phyloP scores from a whole-genome alignment of 1,140 invertebrate species.

The Scaptomyza pallida region DNA sequence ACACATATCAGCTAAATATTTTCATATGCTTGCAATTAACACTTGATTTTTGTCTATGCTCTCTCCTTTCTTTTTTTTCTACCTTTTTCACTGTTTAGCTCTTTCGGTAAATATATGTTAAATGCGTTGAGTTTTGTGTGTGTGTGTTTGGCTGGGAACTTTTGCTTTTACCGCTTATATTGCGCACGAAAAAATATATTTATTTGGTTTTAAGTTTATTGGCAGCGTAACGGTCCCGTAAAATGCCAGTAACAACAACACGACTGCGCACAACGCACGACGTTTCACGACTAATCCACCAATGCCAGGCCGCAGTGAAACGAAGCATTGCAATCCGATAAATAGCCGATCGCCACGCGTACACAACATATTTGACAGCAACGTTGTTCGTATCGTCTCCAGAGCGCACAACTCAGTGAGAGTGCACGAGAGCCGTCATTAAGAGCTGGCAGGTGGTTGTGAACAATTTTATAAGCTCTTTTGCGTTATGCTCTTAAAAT shows the following conservation, averaged over 20 bases:
- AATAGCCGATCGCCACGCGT: constrained; percentile 63
- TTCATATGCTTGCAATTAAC: constrained; percentile 65
- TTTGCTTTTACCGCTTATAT: constrained; percentile 25
- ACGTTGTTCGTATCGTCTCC: not conserved
- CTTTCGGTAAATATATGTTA: not conserved
- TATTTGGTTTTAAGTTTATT: constrained; percentile 3
- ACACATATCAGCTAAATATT: constrained; percentile 31
- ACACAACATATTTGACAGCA: constrained; percentile 24
- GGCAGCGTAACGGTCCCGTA: constrained; percentile 28
- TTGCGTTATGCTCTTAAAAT: not conserved
- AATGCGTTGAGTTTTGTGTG: constrained; percentile 24
- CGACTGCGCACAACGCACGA: constrained; percentile 53
- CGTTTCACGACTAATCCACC: constrained; percentile 46
- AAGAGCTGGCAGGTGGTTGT: constrained; percentile 19
- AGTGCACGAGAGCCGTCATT: not conserved
- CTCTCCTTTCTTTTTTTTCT: not conserved
- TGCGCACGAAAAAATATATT: not conserved
- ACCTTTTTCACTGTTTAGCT: not conserved
- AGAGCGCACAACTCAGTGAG: constrained; percentile 1
- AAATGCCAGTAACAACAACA: constrained; percentile 15
- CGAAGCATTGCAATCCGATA: constrained; percentile 25
- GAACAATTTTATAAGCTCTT: constrained; percentile 6
- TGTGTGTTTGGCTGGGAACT: constrained; percentile 20
- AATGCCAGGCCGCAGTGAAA: constrained; percentile 18
- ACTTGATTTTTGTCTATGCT: constrained; percentile 29